Evolutionary conservation across 1,140 invertebrate genomes (phyloP), one percentile per base, ranked within the genome.

Genomic region (Papilio helenus): DNA sequence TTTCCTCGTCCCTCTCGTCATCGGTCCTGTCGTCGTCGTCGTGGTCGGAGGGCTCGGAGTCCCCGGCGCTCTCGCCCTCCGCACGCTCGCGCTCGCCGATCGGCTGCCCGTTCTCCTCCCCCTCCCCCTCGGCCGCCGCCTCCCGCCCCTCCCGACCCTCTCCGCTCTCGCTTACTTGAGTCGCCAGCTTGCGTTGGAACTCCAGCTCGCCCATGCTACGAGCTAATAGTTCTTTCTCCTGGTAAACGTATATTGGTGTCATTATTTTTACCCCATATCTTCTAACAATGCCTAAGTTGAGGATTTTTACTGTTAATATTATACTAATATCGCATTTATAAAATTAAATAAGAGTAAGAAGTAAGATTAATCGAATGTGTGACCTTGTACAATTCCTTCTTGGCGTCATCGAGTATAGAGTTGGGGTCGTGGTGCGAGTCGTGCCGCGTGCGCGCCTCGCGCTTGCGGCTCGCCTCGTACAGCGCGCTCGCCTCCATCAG

Each of bases 401-500:
- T 96, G n/a, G 95, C 95, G n/a, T 95, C 91, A 68, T 95, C 94
- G n/a, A 96, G 88, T 46, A 96, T 85, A 3, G 92, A 82, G 73
- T 90, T 84, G 29, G 94, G 82, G 85, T 95, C 90, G 80, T 87
- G 85, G 71, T 88, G 42, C 79, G 90, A 90, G 81, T 94, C 88
- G 87, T 93, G 88, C 58, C 93, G 68, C 3, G 89, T 89, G 34
- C 92, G 80, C 34, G 88, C 84, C 81, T 93, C 88, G 23, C 92
- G 89, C 49, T 90, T 90, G 83, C 88, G 82, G 71, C 87, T 92
- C 18, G 85, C 88, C 80, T 98, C 96, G 89, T 98, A 98, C 88
- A 97, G 96, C 51, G 97, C 96, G 88, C 99, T 98, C 7, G 98
- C 97, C 94, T 99, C 98, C 80, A 98, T 96, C 34, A 99, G 93